These are phyloP conservation scores for Poecile montanus DNA, from an alignment of 2,797 vertebrate species.

Conservation along the genomic window DNA sequence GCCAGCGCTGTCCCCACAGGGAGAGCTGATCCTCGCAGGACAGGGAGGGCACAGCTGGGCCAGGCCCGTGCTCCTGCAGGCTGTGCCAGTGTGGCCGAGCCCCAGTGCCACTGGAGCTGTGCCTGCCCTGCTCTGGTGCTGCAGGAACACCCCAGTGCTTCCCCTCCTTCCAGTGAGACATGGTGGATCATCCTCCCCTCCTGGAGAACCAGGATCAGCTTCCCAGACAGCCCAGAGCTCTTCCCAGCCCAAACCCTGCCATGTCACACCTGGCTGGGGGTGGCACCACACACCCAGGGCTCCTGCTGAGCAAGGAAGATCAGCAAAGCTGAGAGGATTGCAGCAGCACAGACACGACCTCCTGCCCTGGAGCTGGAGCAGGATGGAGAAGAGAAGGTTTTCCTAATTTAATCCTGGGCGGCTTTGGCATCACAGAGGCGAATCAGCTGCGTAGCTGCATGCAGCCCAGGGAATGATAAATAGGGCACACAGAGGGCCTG, in stretches of 20 bases:
- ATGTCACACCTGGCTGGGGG: accelerated
- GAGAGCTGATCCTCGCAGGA: background rate
- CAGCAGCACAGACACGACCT: background rate
- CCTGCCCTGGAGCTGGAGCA: background rate
- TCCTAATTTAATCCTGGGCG: background rate
- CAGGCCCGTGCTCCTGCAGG: background rate
- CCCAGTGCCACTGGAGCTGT: no score
- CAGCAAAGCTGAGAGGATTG: background rate
- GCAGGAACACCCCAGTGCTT: no score
- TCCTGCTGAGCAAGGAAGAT: background rate
- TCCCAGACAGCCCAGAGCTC: background rate
- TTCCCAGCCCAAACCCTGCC: background rate
- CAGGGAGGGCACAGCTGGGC: background rate
- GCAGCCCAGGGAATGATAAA: constrained; percentile 36
- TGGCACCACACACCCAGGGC: background rate
- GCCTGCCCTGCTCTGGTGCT: no score
- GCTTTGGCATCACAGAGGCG: background rate
- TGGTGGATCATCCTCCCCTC: background rate
- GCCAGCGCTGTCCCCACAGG: background rate
- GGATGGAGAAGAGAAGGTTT: background rate
- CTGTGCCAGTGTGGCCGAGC: background rate
- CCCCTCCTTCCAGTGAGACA: background rate
- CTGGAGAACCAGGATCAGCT: no score
- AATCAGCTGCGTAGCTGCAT: constrained; percentile 19
- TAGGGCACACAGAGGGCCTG: constrained; percentile 35